A percentile compares a stretch with the other conserved stretches of the same genome.
Evolutionary conservation across 2,888 invertebrate genomes (phyloP).

Genomic region (Acronicta leporina): DNA sequence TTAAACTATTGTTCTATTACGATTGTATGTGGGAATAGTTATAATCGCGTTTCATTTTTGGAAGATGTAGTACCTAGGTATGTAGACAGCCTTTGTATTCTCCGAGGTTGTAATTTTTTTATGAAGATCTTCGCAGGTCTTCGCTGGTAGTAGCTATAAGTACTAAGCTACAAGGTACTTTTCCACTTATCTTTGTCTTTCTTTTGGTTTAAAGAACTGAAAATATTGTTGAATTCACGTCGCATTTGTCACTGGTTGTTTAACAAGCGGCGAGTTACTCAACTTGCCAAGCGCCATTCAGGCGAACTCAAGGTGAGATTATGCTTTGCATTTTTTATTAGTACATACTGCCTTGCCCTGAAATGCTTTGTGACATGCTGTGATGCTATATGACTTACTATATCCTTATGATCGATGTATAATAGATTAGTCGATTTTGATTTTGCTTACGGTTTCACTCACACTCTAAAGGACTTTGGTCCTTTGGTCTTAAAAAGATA

Average conservation of each 20-base stretch:
- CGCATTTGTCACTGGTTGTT: constrained; percentile 49
- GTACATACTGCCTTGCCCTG: constrained; percentile 67
- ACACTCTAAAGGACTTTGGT: too few relatives aligned
- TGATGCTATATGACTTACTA: constrained; percentile 51
- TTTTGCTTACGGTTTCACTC: too few relatives aligned
- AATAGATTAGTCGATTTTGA: too few relatives aligned
- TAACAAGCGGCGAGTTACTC: constrained; percentile 60
- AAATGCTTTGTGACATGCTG: constrained; percentile 61
- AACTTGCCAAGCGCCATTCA: constrained; percentile 62
- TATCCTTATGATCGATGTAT: constrained; percentile 14
- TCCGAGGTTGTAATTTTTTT: too few relatives aligned
- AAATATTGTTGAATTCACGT: constrained; percentile 41
- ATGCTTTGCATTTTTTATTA: constrained; percentile 73
- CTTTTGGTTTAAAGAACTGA: constrained; percentile 30
- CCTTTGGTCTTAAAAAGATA: too few relatives aligned
- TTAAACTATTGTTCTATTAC: constrained; percentile 29
- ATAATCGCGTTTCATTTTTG: constrained; percentile 8
- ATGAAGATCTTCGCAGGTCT: too few relatives aligned
- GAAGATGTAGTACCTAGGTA: too few relatives aligned
- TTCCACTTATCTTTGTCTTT: too few relatives aligned
- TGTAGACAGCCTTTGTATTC: too few relatives aligned
- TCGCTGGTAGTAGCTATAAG: too few relatives aligned
- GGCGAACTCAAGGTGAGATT: constrained; percentile 66
- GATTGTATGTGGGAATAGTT: constrained; percentile 35
- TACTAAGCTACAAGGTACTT: too few relatives aligned